Evolutionary conservation across 2,888 invertebrate species (phyloP), one percentile per base, ranked within the genome.

Genomic region (Caradrina kadenii): DNA sequence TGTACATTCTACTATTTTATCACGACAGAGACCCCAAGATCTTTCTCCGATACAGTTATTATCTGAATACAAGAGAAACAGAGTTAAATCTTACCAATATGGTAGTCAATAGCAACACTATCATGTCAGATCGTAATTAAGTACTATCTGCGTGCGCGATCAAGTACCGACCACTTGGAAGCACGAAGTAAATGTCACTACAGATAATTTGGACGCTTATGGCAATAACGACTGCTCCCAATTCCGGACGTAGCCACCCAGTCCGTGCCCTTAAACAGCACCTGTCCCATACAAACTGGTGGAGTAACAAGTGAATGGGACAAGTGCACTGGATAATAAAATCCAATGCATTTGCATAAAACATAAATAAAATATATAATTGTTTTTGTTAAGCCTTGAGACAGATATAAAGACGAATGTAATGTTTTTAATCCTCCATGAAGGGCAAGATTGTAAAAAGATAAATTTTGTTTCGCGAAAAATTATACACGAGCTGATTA

Each of bases 161-260:
- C 80, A 64, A 45, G 56, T 53, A 5, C 55, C 54, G n/a, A 69
- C 45, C 63, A 22, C 63, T 45, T 22, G n/a, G 54, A 50, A 49
- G 54, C 82, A 81, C 79, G 71, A 75, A 82, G 56, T 77, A 78
- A 83, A 81, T 83, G 79, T 84, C 80, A 79, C 74, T 22, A 64
- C 60, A 69, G 82, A 81, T 81, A 82, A 82, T 86, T 86, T 73
- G 61, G 68, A 69, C 83, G 55, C 74, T 83, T 86, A 89, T 77
- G 84, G 86, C 74, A 81, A 81, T 72, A 81, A 76, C 78, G 39
- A 78, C 79, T 77, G 75, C 80, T 83, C 76, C 76, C 73, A 76
- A 83, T 82, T 76, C 63, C 73, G 75, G 73, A 63, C 63, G 64
- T 60, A 77, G 59, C 71, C 73, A 63, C 65, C 69, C 65, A 59